Evolutionary conservation across 92 coral and sea anemone species (phyloP), one percentile per base, ranked within the genome.

Genomic region (Zoanthus sociatus): DNA sequence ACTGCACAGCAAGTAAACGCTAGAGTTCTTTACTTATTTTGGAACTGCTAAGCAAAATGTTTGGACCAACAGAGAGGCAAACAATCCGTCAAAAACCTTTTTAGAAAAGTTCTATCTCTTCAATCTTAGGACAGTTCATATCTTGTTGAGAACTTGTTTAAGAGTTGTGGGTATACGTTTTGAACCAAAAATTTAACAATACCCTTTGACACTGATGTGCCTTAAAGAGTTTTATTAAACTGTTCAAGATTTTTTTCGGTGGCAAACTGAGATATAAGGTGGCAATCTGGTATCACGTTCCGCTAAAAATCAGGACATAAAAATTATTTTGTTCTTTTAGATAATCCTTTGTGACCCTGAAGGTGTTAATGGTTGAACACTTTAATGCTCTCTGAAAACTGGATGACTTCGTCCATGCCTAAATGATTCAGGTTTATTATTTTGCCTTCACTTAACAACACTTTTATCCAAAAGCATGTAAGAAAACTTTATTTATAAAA

Each of bases 401-500:
- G 42, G 42, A 37, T 37, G 42, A 37, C 42, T 37, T 37, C 42
- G 42, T 37, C 42, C 42, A 37, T 37, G 42, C 42, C 42, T 37
- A 37, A 37, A 37, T 37, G 42, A 37, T 37, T 0, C 42, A 37
- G 42, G 42, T 2, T 37, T 26, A 26, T 37, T 37, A 37, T 37
- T 37, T 37, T 37, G 0, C 42, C 7, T 11, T 37, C 7, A 1
- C 4, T 15, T 17, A 42, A 44, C 7, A 20, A 76, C 20, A 76
- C 21, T 48, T 50, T 48, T 21, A 6, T 21, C 61, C 16, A 42
- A 63, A 79, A 8, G 6, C 30, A 64, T 44, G 44, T 46, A 64
- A 60, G 26, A 26, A 63, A 79, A 63, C 9, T 10, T 44, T 79
- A 64, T 79, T 79, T 79, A 79, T 47, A 63, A 58, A 79, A 79